These are phyloP conservation scores for Scolopax mira DNA, from an alignment of 2,113 vertebrate species.

Conservation along the genomic window DNA sequence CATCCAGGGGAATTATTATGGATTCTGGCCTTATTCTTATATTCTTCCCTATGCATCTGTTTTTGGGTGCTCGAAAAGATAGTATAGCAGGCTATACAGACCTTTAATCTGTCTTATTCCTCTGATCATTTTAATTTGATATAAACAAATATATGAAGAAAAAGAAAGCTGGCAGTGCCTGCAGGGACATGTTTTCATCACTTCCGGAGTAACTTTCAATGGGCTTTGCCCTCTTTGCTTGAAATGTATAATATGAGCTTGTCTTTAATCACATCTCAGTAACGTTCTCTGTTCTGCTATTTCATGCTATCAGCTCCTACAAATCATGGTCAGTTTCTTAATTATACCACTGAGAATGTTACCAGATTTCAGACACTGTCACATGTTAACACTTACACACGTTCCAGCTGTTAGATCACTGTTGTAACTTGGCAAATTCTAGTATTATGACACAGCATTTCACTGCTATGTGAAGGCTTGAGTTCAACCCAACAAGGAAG, in stretches of 20 bases:
- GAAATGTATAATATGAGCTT: not conserved
- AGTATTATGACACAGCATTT: not conserved
- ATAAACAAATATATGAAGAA: not conserved
- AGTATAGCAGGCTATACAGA: not conserved
- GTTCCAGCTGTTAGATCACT: not conserved
- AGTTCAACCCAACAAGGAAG: not conserved
- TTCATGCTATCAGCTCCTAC: not conserved
- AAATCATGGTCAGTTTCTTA: not conserved
- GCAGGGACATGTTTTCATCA: not conserved
- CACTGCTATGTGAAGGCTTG: not conserved
- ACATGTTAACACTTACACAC: fast-evolving
- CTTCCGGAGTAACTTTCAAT: not conserved
- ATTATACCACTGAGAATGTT: not conserved
- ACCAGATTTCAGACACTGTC: not conserved
- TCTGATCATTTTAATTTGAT: not conserved
- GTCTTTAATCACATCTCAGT: not conserved
- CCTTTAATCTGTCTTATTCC: not conserved
- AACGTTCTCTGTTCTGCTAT: not conserved
- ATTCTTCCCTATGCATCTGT: not conserved
- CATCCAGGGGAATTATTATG: not conserved
- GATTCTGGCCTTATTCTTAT: not conserved
- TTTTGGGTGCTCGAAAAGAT: not conserved
- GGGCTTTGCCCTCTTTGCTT: not conserved
- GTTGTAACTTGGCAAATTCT: not conserved
- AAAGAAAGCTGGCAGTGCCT: not conserved